These are phyloP conservation scores for Lemur catta DNA, from an alignment of 2,797 vertebrate species.

Conservation along the genomic window DNA sequence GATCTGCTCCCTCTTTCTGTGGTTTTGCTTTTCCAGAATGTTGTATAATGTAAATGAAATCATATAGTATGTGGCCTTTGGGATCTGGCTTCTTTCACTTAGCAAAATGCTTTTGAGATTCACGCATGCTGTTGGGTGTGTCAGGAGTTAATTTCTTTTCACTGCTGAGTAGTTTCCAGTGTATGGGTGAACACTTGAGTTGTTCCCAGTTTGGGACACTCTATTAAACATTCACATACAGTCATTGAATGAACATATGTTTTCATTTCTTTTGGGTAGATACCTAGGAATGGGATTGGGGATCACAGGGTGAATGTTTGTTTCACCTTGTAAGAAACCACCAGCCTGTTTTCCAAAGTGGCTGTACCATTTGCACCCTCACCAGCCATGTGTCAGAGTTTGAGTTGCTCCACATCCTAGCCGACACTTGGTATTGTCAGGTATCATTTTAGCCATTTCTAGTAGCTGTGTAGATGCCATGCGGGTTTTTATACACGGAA, in stretches of 20 bases:
- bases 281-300: not conserved
- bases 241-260: not conserved
- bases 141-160: not conserved
- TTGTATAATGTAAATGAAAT: not conserved
- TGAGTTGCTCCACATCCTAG: not conserved
- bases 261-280: not conserved
- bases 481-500: not conserved
- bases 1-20: not conserved
- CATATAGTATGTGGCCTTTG: not conserved
- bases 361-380: not conserved
- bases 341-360: not conserved
- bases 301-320: not conserved
- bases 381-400: not conserved
- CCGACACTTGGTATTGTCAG: not conserved
- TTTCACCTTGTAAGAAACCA: not conserved
- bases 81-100: not conserved
- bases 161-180: not conserved
- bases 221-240: not conserved
- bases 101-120: not conserved
- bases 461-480: not conserved
- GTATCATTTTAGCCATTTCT: not conserved
- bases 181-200: not conserved
- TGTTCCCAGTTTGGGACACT: not conserved
- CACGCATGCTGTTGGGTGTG: not conserved
- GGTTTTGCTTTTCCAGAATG: not conserved